Percentiles rank a stretch among this genome's conserved stretches.
Conservation (phyloP, 2,113 vertebrate species). For the Synchiropus splendidus region DNA sequence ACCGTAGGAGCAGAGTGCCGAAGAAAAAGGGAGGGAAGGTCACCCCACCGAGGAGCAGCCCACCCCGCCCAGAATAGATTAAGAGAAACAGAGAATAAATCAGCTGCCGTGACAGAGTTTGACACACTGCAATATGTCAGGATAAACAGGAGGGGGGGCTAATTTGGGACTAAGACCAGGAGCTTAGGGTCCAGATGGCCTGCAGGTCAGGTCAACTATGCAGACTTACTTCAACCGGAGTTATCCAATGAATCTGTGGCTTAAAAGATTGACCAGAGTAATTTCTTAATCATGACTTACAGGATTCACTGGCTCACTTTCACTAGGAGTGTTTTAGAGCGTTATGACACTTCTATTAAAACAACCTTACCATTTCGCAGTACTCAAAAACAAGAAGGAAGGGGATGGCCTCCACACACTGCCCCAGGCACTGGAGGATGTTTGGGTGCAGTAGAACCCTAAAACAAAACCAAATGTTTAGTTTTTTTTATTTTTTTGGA, state of each 20-base stretch:
- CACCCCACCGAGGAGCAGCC: background rate
- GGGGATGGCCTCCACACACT: constrained; percentile 89
- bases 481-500: background rate
- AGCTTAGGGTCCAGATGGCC: constrained; percentile 2
- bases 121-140: constrained; percentile 9
- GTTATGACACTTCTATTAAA: background rate
- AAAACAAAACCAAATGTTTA: constrained; percentile 6
- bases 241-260: constrained; percentile 9
- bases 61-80: constrained; percentile 28
- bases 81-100: constrained; percentile 52
- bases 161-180: constrained; percentile 13
- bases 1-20: constrained; percentile 11
- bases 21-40: background rate
- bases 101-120: constrained; percentile 12
- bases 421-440: constrained; percentile 87
- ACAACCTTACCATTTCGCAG: constrained; percentile 86
- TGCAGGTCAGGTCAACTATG: constrained; percentile 2
- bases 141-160: constrained; percentile 3
- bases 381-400: constrained; percentile 93
- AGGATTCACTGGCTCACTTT: constrained; percentile 2
- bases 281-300: constrained; percentile 14
- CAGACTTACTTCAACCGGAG: constrained; percentile 4
- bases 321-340: background rate
- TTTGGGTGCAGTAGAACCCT: constrained; percentile 85
- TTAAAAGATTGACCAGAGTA: constrained; percentile 3